Conservation (phyloP, 2,113 vertebrate genomes). For the Macquaria australasica region DNA sequence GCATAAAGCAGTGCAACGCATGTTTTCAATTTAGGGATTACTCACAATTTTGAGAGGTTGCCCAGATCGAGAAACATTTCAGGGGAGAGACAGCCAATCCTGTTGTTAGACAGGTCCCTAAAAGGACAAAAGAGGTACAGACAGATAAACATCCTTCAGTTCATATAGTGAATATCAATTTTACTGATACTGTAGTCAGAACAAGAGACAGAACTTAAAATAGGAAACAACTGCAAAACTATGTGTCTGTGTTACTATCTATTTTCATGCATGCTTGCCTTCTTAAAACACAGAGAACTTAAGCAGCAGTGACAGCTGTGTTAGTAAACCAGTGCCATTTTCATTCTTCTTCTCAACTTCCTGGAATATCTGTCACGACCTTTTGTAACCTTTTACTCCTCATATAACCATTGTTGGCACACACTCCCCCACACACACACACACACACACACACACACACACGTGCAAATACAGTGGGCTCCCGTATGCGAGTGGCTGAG, state of each 20-base stretch:
- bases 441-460: background rate
- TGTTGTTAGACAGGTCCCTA: conserved; percentile 94
- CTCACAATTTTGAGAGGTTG: conserved; percentile 92
- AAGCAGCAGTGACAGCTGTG: conserved; percentile 38
- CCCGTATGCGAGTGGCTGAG: conserved; percentile 39
- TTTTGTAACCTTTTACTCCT: conserved; percentile 56
- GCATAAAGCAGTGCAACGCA: conserved; percentile 18
- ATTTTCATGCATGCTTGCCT: conserved; percentile 12
- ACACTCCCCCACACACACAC: conserved; percentile 23
- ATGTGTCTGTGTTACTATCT: background rate
- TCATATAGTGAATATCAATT: conserved; percentile 10
- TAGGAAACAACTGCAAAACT: conserved; percentile 5
- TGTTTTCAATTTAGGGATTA: conserved; percentile 72
- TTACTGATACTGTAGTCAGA: background rate
- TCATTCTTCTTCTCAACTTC: conserved; percentile 44
- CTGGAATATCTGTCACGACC: conserved; percentile 57
- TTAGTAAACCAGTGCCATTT: conserved; percentile 21
- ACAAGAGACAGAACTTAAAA: background rate
- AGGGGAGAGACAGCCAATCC: conserved; percentile 92
- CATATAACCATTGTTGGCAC: conserved; percentile 35
- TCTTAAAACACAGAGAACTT: conserved; percentile 10
- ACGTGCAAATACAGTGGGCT: conserved; percentile 29
- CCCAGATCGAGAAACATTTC: conserved; percentile 91
- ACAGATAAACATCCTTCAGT: background rate
- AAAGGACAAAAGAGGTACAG: conserved; percentile 63